Conservation (phyloP, 2,888 invertebrate species). For the Drosophila planitibia region DNA sequence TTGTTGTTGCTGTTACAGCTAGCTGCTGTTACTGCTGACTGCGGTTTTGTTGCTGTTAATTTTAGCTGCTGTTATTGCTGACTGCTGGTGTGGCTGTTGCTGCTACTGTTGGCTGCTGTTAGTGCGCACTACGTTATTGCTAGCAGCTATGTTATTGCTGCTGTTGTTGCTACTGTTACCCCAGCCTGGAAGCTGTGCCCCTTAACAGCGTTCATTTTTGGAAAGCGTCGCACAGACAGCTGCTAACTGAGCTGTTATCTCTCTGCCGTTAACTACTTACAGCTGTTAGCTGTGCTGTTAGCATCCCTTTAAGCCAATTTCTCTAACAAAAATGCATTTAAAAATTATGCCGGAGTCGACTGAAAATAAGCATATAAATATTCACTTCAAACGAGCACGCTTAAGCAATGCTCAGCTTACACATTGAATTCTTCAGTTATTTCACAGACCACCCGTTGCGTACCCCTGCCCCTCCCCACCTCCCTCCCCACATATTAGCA, state of each 20-base stretch:
- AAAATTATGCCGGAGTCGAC: conserved; percentile 61
- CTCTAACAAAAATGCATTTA: conserved; percentile 64
- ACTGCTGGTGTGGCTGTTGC: neutral
- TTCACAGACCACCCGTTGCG: conserved; percentile 41
- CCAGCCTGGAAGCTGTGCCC: conserved; percentile 53
- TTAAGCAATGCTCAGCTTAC: conserved; percentile 13
- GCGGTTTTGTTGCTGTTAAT: neutral
- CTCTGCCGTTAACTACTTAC: neutral
- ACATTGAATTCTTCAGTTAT: conserved; percentile 12
- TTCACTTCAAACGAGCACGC: conserved; percentile 15
- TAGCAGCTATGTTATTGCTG: neutral
- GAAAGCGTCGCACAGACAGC: conserved; percentile 24
- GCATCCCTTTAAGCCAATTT: conserved; percentile 51
- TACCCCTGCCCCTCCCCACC: neutral
- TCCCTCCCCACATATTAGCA: conserved; percentile 67
- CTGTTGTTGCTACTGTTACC: conserved; percentile 35
- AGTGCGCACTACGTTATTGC: too few species aligned
- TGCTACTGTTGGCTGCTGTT: neutral
- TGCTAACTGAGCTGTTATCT: neutral
- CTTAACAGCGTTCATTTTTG: conserved; percentile 67
- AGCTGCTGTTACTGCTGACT: neutral
- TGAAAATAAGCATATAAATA: conserved; percentile 50
- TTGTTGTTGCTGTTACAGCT: neutral
- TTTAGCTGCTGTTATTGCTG: neutral
- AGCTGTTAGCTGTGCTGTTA: conserved; percentile 13